These are phyloP conservation scores for Tadarida brasiliensis DNA, from an alignment of 2,797 vertebrate genomes.

Conservation along the genomic window DNA sequence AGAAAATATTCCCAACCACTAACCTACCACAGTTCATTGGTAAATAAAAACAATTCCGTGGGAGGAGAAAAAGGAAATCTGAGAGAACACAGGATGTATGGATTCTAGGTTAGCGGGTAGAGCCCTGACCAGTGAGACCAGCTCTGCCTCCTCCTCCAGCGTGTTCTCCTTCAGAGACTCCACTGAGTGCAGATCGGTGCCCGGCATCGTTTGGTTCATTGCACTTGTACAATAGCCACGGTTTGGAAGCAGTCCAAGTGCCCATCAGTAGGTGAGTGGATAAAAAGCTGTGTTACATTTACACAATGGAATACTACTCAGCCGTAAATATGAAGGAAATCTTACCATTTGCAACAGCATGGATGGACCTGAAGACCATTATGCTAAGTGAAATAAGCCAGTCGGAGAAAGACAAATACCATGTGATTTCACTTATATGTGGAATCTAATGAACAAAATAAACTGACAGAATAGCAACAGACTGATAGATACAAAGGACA, in stretches of 20 bases:
- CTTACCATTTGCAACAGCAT: neutral
- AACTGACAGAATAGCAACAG: neutral
- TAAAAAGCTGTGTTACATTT: neutral
- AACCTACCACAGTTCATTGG: neutral
- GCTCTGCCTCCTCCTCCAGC: neutral
- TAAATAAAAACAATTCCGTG: neutral
- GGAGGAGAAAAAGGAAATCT: neutral
- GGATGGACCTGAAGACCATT: neutral
- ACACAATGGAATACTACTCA: neutral
- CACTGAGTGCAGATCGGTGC: neutral
- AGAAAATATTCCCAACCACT: neutral
- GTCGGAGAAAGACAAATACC: neutral
- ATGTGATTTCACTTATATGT: too few species aligned
- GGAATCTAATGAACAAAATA: neutral
- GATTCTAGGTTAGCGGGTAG: neutral
- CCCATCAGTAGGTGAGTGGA: neutral
- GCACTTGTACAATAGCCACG: neutral
- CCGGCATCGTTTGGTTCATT: neutral
- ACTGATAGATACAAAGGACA: neutral
- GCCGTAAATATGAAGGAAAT: neutral
- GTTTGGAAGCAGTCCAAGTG: neutral
- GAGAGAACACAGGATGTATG: neutral
- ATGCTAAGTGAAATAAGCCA: neutral
- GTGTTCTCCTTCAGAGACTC: neutral
- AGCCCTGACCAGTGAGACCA: neutral